Conservation (phyloP, 2,797 vertebrate species). For the Microctenopoma stevenorrisi region DNA sequence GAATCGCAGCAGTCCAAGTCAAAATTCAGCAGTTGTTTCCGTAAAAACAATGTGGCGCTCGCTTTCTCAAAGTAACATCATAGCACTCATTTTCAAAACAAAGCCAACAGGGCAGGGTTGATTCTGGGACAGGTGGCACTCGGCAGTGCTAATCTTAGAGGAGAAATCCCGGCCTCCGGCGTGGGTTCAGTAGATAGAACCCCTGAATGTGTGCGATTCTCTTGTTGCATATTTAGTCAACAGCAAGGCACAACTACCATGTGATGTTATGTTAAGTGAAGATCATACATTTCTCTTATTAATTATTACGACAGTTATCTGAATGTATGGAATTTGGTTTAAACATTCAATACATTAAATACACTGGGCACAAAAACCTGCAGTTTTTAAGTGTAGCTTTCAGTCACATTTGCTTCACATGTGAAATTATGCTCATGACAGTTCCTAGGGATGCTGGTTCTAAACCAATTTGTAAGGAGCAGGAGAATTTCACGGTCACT, state of each 20-base stretch:
- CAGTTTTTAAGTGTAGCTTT: not conserved
- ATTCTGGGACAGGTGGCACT: conserved; percentile 8
- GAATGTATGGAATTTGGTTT: too few species aligned
- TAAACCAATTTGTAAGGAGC: not conserved
- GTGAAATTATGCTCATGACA: not conserved
- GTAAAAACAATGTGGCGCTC: conserved; percentile 6
- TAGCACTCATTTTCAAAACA: not conserved
- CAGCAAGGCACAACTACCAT: not conserved
- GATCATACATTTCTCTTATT: not conserved
- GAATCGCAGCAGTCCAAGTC: not conserved
- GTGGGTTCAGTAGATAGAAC: not conserved
- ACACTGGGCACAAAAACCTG: too few species aligned
- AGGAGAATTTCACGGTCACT: not conserved
- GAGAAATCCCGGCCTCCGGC: conserved; percentile 5
- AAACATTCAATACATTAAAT: too few species aligned
- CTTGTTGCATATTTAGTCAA: not conserved
- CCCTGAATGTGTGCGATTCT: conserved; percentile 17
- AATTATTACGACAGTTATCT: too few species aligned
- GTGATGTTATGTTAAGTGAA: not conserved
- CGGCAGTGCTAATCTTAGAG: conserved; percentile 13
- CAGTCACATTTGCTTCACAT: not conserved
- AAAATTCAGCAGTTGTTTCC: not conserved
- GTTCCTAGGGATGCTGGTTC: not conserved
- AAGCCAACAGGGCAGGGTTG: not conserved
- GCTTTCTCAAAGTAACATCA: not conserved